These are phyloP conservation scores for Drosophila repletoides DNA, from an alignment of 1,140 invertebrate species.

Conservation along the genomic window DNA sequence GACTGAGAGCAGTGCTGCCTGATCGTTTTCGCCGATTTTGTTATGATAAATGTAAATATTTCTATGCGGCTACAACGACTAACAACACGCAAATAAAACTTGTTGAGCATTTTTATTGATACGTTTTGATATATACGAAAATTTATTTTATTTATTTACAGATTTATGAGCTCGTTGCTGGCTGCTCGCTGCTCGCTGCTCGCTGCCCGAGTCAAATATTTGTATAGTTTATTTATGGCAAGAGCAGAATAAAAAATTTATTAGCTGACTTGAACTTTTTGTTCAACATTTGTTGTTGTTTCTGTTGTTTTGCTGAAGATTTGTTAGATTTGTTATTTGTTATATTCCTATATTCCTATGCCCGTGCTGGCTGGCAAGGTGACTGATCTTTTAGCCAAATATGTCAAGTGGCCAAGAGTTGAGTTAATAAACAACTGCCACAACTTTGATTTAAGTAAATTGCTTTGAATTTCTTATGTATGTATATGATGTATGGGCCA, in stretches of 20 bases:
- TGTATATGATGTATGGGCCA: not conserved
- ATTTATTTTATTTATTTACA: slow-evolving; percentile 79
- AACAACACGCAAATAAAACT: slow-evolving; percentile 53
- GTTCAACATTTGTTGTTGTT: slow-evolving; percentile 6
- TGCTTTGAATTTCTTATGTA: not conserved
- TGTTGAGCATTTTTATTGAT: slow-evolving; percentile 80
- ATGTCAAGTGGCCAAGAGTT: slow-evolving; percentile 63
- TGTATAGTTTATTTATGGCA: slow-evolving; percentile 74
- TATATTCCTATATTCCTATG: no score
- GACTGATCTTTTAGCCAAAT: slow-evolving; percentile 71
- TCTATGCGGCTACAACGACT: slow-evolving; percentile 19
- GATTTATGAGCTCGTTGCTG: slow-evolving; percentile 70
- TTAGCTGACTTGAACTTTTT: slow-evolving; percentile 68
- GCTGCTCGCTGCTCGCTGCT: slow-evolving; percentile 44
- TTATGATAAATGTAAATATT: slow-evolving; percentile 59
- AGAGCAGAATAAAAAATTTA: slow-evolving; percentile 62
- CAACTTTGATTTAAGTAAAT: slow-evolving; percentile 9
- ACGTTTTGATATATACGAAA: slow-evolving; percentile 75
- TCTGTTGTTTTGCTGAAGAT: slow-evolving; percentile 28
- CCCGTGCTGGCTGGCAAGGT: slow-evolving; percentile 46
- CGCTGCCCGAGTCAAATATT: slow-evolving; percentile 58
- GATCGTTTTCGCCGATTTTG: slow-evolving; percentile 37
- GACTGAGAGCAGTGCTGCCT: no score
- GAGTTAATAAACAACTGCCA: slow-evolving; percentile 54
- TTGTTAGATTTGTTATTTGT: no score